Percentiles rank a stretch among this genome's conserved stretches.
Conservation (phyloP, 2,113 vertebrate genomes). For the Protobothrops flavoviridis region DNA sequence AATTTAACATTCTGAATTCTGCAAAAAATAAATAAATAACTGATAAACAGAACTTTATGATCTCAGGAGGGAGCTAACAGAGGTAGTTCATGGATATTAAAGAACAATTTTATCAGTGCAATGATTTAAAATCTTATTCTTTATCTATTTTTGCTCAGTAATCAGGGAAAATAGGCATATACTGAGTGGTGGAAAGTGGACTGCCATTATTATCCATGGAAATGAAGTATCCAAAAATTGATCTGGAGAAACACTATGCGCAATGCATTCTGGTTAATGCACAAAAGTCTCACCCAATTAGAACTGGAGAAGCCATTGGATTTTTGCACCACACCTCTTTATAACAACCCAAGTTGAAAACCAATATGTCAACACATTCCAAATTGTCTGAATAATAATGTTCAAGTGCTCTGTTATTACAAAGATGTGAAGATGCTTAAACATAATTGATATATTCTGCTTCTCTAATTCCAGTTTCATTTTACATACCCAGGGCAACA, state of each 20-base stretch:
- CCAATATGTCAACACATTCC: neutral
- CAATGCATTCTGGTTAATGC: neutral
- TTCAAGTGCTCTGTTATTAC: neutral
- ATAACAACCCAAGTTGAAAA: neutral
- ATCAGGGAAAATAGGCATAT: neutral
- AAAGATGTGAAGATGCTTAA: fast-evolving
- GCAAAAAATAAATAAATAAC: neutral
- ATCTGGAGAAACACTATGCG: neutral
- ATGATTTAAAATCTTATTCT: neutral
- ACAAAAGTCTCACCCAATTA: neutral
- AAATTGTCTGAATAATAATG: neutral
- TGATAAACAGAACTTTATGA: neutral
- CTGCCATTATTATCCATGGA: neutral
- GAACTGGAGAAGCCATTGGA: neutral
- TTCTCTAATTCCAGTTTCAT: conserved; percentile 20
- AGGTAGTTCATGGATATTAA: neutral
- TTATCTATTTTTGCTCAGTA: neutral
- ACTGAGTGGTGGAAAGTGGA: neutral
- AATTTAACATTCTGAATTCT: neutral
- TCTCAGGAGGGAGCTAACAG: neutral
- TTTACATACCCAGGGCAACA: neutral
- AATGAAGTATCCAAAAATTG: neutral
- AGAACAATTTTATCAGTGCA: neutral
- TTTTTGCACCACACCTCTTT: neutral
- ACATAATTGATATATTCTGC: neutral